These are phyloP conservation scores for Magallana ariakensis DNA, from an alignment of 1,140 invertebrate species.

Conservation along the genomic window DNA sequence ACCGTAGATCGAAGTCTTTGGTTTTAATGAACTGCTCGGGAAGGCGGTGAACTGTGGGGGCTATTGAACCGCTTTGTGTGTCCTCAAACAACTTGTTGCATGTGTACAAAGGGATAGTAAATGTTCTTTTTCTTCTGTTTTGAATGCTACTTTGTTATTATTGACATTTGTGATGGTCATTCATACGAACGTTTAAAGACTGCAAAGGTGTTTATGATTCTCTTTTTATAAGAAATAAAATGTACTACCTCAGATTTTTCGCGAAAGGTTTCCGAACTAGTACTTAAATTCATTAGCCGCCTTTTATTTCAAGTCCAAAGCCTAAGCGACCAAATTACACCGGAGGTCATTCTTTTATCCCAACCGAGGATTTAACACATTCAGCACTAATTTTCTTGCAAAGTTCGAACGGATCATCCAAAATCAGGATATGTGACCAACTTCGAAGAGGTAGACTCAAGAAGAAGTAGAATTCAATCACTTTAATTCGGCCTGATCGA, in stretches of 20 bases:
- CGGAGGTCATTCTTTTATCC: not conserved
- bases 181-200: not conserved
- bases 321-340: too few relatives aligned
- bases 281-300: too few relatives aligned
- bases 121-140: not conserved
- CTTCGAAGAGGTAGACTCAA: not conserved
- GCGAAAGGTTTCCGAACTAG: too few relatives aligned
- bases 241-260: too few relatives aligned
- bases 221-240: not conserved
- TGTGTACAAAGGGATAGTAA: not conserved
- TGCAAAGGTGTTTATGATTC: not conserved
- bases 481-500: not conserved
- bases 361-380: not conserved
- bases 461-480: constrained; percentile 7
- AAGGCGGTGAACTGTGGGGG: not conserved
- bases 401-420: constrained; percentile 21
- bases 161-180: constrained; percentile 3
- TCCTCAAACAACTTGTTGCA: constrained; percentile 7
- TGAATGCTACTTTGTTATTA: not conserved
- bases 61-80: not conserved
- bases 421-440: not conserved
- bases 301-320: too few relatives aligned
- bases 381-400: not conserved
- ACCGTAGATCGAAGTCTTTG: not conserved
- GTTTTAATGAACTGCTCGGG: not conserved